Base-by-base conservation (phyloP, 1,140 invertebrate genomes). In the Batillaria attramentaria region DNA sequence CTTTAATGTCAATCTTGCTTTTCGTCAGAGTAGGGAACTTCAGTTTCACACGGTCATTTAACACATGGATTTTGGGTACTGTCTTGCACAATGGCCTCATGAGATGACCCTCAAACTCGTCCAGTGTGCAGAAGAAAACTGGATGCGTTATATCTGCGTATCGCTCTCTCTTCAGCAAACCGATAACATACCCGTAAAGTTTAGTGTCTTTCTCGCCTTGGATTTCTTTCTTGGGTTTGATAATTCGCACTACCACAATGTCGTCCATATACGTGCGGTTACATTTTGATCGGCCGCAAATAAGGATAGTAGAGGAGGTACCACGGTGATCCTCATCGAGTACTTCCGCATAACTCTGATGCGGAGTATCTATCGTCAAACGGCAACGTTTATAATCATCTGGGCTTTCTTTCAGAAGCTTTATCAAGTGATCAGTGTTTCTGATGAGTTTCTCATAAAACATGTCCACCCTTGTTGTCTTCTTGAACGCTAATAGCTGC, bases 51-150 rank as follows among this genome's bases (percentile, higher is more conserved):
- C 65, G 43, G 54, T 62, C 79, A 31, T 83, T 80, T 20, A 86
- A 70, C 46, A 79, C 75, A 79, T 87, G 81, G 28, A 90, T 81
- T 65, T 87, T 88, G 46, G 89, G 89, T 24, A 86, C 76, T 31
- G 81, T 87, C 80, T 83, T 85, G 81, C 86, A 85, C 16, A 89
- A 72, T 33, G 89, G 89, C 41, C 72, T 81, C 83, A 88, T 86
- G 6, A 90, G 78, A 81, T 85, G 77, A 18, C 79, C 77, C 16
- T 83, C 81, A n/a, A 78, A 70, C 16, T 80, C 72, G 66, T 89
- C 86, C 16, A 86, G 62, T 18, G 79, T 84, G 70, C 89, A 90
- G 2, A 86, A 79, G 69, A 87, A 87, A 3, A 86, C 82, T n/a
- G 85, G 84, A 78, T 87, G 74, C 31, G 79, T 68, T 35, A 74